A percentile compares a stretch with the other conserved stretches of the same genome.
Evolutionary conservation across 30 jellyfish, hydroid and myxozoan species (phyloP).

Genomic region (Rhopilema esculentum): DNA sequence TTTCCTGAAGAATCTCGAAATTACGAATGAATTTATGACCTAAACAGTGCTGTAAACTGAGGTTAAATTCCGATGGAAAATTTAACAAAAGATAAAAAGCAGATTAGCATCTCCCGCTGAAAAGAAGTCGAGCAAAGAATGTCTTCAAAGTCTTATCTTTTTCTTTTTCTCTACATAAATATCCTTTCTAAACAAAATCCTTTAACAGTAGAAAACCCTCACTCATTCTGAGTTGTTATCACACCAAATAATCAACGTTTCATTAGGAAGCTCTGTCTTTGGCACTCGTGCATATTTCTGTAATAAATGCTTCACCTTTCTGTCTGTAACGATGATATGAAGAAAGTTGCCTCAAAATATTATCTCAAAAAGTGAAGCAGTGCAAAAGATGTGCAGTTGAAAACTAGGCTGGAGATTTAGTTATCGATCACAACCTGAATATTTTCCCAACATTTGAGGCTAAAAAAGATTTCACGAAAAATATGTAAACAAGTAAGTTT

Average conservation of each 20-base stretch:
- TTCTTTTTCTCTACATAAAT: not conserved
- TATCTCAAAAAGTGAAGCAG: too few species aligned
- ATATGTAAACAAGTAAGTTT: too few species aligned
- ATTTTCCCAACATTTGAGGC: too few species aligned
- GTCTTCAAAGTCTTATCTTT: conserved; percentile 10
- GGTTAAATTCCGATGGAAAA: not conserved
- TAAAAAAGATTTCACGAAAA: too few species aligned
- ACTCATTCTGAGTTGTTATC: not conserved
- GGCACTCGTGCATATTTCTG: not conserved
- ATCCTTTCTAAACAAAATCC: not conserved
- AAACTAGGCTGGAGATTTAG: too few species aligned
- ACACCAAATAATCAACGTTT: not conserved
- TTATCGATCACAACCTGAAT: too few species aligned
- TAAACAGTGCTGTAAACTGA: not conserved
- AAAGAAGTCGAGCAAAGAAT: conserved; percentile 1
- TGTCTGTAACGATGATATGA: too few species aligned
- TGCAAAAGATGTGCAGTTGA: too few species aligned
- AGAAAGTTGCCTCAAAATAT: too few species aligned
- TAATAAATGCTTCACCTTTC: not conserved
- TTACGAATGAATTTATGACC: not conserved
- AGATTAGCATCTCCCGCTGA: conserved; percentile 37
- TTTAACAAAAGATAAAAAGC: conserved; percentile 14
- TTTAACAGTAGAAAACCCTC: not conserved
- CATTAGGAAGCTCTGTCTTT: not conserved
- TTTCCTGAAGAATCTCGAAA: not conserved